Evolutionary conservation across 2,113 vertebrate species (phyloP).

Genomic region (Ciconia maguari): DNA sequence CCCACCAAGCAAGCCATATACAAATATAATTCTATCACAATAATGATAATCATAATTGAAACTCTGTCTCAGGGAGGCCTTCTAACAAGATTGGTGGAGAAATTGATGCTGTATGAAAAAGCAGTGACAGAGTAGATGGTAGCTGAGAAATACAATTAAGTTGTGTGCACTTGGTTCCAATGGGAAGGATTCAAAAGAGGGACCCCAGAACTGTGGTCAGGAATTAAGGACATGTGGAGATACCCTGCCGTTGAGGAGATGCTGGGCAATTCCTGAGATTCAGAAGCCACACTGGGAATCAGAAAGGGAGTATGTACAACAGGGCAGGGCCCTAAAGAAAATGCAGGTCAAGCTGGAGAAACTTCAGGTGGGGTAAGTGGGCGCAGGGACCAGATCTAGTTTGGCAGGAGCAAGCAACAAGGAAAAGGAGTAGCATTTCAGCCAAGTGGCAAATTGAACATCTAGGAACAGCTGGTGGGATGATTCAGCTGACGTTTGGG

Average conservation of each 20-base stretch:
- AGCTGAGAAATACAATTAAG: not conserved
- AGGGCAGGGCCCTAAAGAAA: not conserved
- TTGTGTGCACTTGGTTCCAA: not conserved
- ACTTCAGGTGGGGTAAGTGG: not conserved
- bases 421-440: not conserved
- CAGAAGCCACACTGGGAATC: not conserved
- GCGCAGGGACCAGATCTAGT: not conserved
- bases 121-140: not conserved
- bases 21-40: not conserved
- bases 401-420: not conserved
- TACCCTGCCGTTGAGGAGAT: not conserved
- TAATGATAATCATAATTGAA: not conserved
- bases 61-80: not conserved
- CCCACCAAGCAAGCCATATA: not conserved
- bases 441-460: constrained; percentile 9
- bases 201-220: not conserved
- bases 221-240: not conserved
- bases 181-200: not conserved
- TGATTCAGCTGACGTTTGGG: not conserved
- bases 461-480: constrained; percentile 18
- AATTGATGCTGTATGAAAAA: not conserved
- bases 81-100: not conserved
- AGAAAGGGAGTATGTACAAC: not conserved
- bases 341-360: not conserved
- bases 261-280: not conserved